Evolutionary conservation across 2,888 invertebrate species (phyloP), one percentile per base, ranked within the genome.

Genomic region (Pammene fasciana): DNA sequence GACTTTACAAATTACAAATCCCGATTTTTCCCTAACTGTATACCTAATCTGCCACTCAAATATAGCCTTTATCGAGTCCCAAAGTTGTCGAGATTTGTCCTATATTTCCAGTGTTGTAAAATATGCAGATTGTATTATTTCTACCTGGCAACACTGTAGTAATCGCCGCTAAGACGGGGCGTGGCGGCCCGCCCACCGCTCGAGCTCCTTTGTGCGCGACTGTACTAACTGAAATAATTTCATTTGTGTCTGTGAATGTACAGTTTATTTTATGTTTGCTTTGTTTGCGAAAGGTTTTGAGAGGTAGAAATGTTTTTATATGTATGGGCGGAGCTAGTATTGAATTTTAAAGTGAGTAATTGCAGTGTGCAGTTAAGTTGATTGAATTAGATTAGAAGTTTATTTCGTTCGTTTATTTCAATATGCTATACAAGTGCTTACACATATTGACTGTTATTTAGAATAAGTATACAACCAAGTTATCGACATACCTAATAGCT

Each of bases 81-180:
- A 62, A 52, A 41, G 41, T 3, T 61, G 45, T 45, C 16, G 38
- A 26, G 62, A 46, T 59, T 59, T 59, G 46, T 60, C 50, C 9
- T 50, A 41, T 61, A 61, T 61, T 50, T 34, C 36, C 11, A 9
- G n/a, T 36, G 36, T 13, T 61, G 41, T 60, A 16, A 81, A 82
- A 79, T 84, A 85, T 86, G 84, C 79, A 87, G 82, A 89, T 88
- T 86, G 81, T 81, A 86, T 86, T 83, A 84, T 84, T 83, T 76
- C 79, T 86, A 86, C 85, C 87, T 84, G 84, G 79, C 80, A 86
- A 86, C 89, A 87, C 86, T 78, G 79, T 77, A 78, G 73, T 89
- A 90, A 88, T 88, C 88, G 88, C 79, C 77, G 72, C 76, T 80
- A 84, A 88, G 86, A 83, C 79, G 86, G 80, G 91, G 90, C 90